A percentile compares a stretch with the other conserved stretches of the same genome.
Evolutionary conservation across 1,140 invertebrate genomes (phyloP).

Genomic region (Nylanderia fulva): DNA sequence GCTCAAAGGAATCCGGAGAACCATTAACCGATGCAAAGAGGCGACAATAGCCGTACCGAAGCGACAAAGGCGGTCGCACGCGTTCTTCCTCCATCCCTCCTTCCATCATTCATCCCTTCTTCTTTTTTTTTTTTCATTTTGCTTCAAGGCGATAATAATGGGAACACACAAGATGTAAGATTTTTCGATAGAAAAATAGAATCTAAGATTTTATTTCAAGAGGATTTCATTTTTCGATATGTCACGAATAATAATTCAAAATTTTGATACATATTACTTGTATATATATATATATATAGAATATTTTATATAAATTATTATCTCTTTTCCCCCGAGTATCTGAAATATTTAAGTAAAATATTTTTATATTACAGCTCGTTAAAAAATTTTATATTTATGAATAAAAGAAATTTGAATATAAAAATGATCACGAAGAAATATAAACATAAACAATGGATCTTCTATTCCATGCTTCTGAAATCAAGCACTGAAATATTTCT

Average conservation of each 20-base stretch:
- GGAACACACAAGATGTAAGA: neutral
- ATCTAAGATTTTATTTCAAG: neutral
- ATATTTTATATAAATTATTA: neutral
- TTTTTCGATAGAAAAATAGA: neutral
- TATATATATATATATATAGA: neutral
- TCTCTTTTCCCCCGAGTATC: neutral
- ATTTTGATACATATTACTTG: neutral
- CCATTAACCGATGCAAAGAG: constrained; percentile 66
- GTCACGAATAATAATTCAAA: neutral
- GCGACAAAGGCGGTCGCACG: constrained; percentile 66
- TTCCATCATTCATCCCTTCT: neutral
- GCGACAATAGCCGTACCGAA: constrained; percentile 61
- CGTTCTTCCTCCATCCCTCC: constrained; percentile 40
- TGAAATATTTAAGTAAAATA: neutral
- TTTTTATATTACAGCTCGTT: neutral
- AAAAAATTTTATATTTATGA: neutral
- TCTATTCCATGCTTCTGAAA: neutral
- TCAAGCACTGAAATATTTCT: neutral
- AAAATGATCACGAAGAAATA: no score
- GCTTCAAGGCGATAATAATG: constrained; percentile 5
- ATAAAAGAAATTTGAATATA: neutral
- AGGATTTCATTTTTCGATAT: neutral
- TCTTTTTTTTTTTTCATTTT: constrained; percentile 14
- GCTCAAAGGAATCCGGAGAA: constrained; percentile 61
- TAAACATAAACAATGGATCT: neutral